phyloP scores from a whole-genome alignment of 2,113 vertebrate genomes.

The Numenius arquata region DNA sequence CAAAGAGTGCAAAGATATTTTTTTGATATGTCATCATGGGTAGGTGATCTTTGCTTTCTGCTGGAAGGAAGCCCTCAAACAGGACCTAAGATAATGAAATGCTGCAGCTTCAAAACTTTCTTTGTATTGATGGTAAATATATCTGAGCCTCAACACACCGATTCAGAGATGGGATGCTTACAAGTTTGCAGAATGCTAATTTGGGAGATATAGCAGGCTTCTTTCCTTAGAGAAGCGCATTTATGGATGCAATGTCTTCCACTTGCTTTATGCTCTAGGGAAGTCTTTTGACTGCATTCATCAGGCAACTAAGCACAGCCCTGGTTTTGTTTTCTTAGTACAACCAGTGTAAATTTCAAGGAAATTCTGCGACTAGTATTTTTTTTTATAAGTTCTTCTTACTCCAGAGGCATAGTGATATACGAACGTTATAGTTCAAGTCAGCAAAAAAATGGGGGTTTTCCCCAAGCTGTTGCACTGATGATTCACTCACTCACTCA shows the following conservation, averaged over 20 bases:
- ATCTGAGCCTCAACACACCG: not conserved
- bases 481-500: not conserved
- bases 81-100: not conserved
- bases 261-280: not conserved
- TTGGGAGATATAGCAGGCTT: not conserved
- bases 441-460: not conserved
- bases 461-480: not conserved
- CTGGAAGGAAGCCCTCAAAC: not conserved
- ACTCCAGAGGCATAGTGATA: not conserved
- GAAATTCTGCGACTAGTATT: not conserved
- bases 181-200: not conserved
- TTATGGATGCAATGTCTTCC: not conserved
- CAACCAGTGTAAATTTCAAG: not conserved
- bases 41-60: not conserved
- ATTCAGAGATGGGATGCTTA: not conserved
- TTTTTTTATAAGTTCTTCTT: not conserved
- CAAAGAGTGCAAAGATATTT: not conserved
- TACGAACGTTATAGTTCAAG: not conserved
- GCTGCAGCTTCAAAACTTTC: not conserved
- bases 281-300: not conserved
- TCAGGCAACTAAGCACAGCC: not conserved
- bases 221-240: not conserved
- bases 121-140: not conserved
- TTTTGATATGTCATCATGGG: not conserved
- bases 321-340: not conserved